Evolutionary conservation across 2,888 invertebrate genomes (phyloP).

Genomic region (Diarsia mendica): DNA sequence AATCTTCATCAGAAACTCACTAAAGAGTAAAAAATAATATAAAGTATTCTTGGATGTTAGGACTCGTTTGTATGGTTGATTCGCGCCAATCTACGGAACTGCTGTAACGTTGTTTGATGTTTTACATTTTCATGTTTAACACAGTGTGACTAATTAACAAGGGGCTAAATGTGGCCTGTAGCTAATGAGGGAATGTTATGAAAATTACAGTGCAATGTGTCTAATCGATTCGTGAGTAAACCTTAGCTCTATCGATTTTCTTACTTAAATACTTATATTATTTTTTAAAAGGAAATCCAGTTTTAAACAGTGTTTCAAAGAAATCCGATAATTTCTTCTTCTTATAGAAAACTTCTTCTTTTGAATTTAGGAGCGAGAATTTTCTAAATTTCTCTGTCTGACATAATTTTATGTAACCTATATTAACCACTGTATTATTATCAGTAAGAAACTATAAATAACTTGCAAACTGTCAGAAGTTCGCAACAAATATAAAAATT

Average conservation of each 20-base stretch:
- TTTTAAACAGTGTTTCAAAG: not conserved
- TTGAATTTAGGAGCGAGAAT: not conserved
- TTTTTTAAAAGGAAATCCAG: not conserved
- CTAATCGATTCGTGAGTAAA: conserved; percentile 17
- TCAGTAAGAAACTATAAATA: conserved; percentile 9
- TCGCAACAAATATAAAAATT: conserved; percentile 28
- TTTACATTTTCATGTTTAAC: conserved; percentile 33
- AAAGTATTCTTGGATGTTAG: not conserved
- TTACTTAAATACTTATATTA: not conserved
- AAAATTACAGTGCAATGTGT: conserved; percentile 23
- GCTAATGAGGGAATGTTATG: conserved; percentile 38
- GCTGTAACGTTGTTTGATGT: conserved; percentile 39
- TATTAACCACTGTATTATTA: conserved; percentile 4
- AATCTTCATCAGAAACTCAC: not conserved
- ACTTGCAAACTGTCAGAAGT: conserved; percentile 1
- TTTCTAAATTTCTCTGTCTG: not conserved
- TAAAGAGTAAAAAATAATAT: not conserved
- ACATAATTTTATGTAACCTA: not conserved
- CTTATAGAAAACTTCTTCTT: not conserved
- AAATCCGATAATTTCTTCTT: not conserved
- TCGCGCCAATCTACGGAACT: conserved; percentile 24
- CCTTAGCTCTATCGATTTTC: not conserved
- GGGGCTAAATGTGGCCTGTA: conserved; percentile 10
- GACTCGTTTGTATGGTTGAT: not conserved
- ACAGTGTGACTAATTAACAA: conserved; percentile 37